Percentiles rank a stretch among this genome's conserved stretches.
Conservation (phyloP, 2,113 vertebrate species). For the Macaca mulatta region DNA sequence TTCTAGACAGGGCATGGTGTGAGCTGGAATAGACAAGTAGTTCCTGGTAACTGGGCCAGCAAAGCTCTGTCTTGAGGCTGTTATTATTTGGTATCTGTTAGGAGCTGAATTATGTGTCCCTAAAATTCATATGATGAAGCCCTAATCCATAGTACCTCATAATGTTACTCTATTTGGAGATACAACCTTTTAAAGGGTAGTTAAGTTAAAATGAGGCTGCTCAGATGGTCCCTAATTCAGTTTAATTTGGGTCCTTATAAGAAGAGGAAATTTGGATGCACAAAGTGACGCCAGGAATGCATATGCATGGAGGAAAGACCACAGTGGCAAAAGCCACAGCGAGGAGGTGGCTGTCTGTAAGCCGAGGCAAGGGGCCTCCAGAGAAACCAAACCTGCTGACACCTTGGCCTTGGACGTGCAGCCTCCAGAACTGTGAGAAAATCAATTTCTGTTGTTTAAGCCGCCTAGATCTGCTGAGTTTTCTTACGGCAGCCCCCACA, state of each 20-base stretch:
- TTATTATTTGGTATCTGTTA: not conserved
- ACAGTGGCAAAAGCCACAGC: fast-evolving
- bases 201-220: not conserved
- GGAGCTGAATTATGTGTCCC: not conserved
- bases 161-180: not conserved
- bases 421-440: not conserved
- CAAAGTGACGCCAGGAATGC: fast-evolving
- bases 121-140: not conserved
- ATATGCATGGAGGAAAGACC: fast-evolving
- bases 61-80: too few relatives aligned
- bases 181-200: not conserved
- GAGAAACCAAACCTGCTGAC: not conserved
- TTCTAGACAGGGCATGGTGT: not conserved
- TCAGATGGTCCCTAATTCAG: not conserved
- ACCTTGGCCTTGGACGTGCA: not conserved
- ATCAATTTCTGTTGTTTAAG: not conserved
- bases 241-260: not conserved
- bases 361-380: not conserved
- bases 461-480: not conserved
- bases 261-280: not conserved
- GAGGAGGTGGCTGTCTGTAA: fast-evolving
- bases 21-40: not conserved
- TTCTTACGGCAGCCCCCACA: not conserved
- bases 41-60: not conserved
- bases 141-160: not conserved